phyloP scores from a whole-genome alignment of 2,113 vertebrate genomes.

The Lagopus leucura region DNA sequence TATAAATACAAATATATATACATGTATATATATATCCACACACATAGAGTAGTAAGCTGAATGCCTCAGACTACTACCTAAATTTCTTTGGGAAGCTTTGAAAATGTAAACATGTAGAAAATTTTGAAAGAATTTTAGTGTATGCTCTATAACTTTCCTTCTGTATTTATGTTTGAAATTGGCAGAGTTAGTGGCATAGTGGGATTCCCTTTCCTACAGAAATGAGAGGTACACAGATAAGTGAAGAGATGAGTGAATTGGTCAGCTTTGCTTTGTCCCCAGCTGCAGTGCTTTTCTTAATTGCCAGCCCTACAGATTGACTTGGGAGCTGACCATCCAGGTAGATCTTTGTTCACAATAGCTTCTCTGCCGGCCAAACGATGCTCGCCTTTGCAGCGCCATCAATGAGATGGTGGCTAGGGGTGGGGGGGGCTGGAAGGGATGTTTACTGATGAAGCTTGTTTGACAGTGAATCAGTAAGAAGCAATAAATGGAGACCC shows the following conservation, averaged over 20 bases:
- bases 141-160: neutral
- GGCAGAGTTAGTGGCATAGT: neutral
- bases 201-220: neutral
- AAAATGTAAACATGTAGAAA: neutral
- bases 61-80: neutral
- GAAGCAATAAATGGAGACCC: neutral
- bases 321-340: constrained; percentile 5
- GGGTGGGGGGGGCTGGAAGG: neutral
- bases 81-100: neutral
- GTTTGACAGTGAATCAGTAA: neutral
- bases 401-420: constrained; percentile 29
- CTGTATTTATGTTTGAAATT: neutral
- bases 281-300: constrained; percentile 1
- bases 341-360: constrained; percentile 9
- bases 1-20: rapidly evolving
- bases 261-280: neutral
- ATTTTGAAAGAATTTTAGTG: neutral
- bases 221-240: neutral
- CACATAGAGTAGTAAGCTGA: rapidly evolving
- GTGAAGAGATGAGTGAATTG: neutral
- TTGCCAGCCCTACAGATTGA: neutral
- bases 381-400: neutral
- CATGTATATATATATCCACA: rapidly evolving
- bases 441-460: neutral
- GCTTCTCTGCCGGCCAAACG: neutral